phyloP scores from a whole-genome alignment of 2,113 vertebrate species.

The Eublepharis macularius region DNA sequence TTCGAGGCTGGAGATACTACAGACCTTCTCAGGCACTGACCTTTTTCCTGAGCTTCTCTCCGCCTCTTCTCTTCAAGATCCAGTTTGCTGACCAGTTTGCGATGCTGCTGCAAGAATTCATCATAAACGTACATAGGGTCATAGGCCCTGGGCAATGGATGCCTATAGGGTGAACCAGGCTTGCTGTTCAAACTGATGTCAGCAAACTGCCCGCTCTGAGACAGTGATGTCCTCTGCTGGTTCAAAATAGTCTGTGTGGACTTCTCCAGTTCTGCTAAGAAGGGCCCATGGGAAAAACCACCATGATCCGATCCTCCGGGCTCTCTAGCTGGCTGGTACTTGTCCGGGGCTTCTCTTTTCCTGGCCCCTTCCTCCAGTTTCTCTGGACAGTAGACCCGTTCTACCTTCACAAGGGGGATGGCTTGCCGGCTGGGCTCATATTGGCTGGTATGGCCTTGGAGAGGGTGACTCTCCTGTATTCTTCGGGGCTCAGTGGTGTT shows the following conservation, averaged over 20 bases:
- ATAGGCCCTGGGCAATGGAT: conserved; percentile 64
- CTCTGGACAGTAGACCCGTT: conserved; percentile 76
- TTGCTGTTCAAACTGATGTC: conserved; percentile 75
- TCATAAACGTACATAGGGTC: conserved; percentile 89
- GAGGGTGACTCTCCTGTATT: conserved; percentile 72
- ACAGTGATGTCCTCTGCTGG: conserved; percentile 84
- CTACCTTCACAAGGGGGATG: conserved; percentile 78
- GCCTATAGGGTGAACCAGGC: conserved; percentile 74
- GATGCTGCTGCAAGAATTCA: conserved; percentile 91
- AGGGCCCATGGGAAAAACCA: conserved; percentile 77
- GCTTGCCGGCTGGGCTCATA: conserved; percentile 82
- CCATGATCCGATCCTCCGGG: conserved; percentile 74
- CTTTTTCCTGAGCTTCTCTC: conserved; percentile 92
- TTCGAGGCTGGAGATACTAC: no score
- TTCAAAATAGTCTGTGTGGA: conserved; percentile 89
- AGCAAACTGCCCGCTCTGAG: conserved; percentile 77
- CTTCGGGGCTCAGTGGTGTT: conserved; percentile 81
- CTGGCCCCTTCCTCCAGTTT: conserved; percentile 84
- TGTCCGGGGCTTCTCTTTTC: conserved; percentile 82
- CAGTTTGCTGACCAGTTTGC: conserved; percentile 92
- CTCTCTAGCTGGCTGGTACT: conserved; percentile 81
- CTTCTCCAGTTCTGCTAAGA: conserved; percentile 92
- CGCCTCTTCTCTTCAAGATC: conserved; percentile 93
- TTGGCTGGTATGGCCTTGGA: conserved; percentile 75
- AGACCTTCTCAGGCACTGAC: conserved; percentile 64